These are phyloP conservation scores for Ypsolopha sequella DNA, from an alignment of 2,888 invertebrate species.

Conservation along the genomic window DNA sequence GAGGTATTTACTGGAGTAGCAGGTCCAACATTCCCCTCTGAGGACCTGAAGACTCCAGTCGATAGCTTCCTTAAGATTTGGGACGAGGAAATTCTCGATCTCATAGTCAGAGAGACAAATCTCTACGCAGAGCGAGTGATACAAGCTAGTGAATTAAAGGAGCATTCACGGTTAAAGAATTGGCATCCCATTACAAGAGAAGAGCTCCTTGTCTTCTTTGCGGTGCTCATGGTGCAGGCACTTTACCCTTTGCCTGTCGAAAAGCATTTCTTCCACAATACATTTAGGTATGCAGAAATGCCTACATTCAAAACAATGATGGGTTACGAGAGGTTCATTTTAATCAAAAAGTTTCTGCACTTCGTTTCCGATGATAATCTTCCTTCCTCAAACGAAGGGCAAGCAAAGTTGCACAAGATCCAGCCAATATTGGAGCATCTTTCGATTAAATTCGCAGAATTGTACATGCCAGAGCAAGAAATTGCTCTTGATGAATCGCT, in stretches of 20 bases:
- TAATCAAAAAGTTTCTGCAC: constrained; percentile 14
- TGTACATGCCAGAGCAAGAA: constrained; percentile 16
- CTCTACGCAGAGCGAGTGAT: no score
- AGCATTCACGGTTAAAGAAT: no score
- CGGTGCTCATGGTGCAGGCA: constrained; percentile 14
- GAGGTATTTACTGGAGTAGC: no score
- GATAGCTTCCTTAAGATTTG: no score
- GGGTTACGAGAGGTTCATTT: constrained; percentile 14
- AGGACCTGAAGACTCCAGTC: no score
- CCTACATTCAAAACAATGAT: constrained; percentile 13
- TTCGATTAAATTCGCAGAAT: constrained; percentile 14
- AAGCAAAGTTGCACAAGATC: constrained; percentile 14
- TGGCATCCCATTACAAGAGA: no score
- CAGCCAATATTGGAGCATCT: constrained; percentile 14
- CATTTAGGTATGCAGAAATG: constrained; percentile 9
- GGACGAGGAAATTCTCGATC: no score
- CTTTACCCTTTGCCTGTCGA: constrained; percentile 15
- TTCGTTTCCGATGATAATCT: constrained; percentile 11
- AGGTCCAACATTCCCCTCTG: no score
- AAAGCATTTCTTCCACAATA: constrained; percentile 12
- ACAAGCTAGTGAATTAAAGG: no score
- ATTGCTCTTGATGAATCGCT: constrained; percentile 19
- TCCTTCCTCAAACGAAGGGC: no score
- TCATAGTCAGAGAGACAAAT: no score
- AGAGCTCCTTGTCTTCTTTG: constrained; percentile 13